Conservation (phyloP, 2,113 vertebrate species). For the Tautogolabrus adspersus region DNA sequence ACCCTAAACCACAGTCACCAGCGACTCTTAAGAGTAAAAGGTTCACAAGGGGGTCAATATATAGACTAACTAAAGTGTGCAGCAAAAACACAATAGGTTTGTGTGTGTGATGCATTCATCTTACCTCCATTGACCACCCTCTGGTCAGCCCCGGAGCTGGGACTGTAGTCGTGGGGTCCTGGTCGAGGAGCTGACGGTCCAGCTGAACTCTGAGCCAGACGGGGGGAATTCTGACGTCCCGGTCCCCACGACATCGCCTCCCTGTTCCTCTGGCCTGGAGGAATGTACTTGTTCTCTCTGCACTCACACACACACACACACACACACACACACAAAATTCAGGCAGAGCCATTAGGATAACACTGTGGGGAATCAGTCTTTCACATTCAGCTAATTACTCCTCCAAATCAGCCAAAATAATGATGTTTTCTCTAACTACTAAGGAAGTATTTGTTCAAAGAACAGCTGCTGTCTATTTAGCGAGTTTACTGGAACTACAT, state of each 20-base stretch:
- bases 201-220: constrained; percentile 89
- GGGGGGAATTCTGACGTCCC: constrained; percentile 93
- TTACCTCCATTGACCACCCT: constrained; percentile 98
- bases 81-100: not conserved
- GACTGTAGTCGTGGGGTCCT: constrained; percentile 93
- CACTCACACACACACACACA: not conserved
- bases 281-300: constrained; percentile 98
- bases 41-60: not conserved
- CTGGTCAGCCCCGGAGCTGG: constrained; percentile 92
- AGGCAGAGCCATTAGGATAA: constrained; percentile 23
- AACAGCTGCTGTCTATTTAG: constrained; percentile 33
- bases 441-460: constrained; percentile 37
- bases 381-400: constrained; percentile 16
- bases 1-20: not conserved
- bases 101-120: constrained; percentile 27
- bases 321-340: constrained; percentile 14
- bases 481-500: constrained; percentile 22
- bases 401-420: constrained; percentile 36
- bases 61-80: not conserved
- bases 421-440: constrained; percentile 34
- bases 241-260: constrained; percentile 94
- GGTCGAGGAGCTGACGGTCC: constrained; percentile 89
- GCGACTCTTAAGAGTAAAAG: not conserved
- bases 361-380: constrained; percentile 15
- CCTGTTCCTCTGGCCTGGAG: constrained; percentile 95